phyloP scores from a whole-genome alignment of 2,113 vertebrate genomes.

The Scophthalmus maximus region DNA sequence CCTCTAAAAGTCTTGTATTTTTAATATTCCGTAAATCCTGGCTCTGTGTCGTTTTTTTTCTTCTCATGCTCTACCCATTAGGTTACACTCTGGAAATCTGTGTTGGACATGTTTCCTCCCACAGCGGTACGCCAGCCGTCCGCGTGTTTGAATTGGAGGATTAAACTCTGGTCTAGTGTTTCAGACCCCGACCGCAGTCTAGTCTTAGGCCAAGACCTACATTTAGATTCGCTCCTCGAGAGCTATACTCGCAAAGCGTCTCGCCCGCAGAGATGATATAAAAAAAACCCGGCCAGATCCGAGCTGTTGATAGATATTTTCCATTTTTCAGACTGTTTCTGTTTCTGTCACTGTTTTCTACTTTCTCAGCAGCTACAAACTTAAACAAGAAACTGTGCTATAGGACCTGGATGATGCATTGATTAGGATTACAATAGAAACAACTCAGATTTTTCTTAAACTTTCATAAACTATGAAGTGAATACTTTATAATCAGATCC shows the following conservation, averaged over 20 bases:
- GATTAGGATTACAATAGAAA: too few species aligned
- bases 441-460: too few species aligned
- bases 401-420: not conserved
- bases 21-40: conserved; percentile 14
- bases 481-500: too few species aligned
- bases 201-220: conserved; percentile 54
- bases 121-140: conserved; percentile 15
- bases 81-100: conserved; percentile 32
- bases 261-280: not conserved
- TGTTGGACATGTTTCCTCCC: not conserved
- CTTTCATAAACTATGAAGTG: too few species aligned
- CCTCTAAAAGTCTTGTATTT: conserved; percentile 25
- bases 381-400: not conserved
- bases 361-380: not conserved
- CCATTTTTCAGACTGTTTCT: conserved; percentile 13
- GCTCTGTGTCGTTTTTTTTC: conserved; percentile 38
- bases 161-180: conserved; percentile 51
- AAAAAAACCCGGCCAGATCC: not conserved
- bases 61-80: conserved; percentile 18
- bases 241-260: conserved; percentile 1
- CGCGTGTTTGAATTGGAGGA: conserved; percentile 62
- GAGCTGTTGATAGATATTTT: conserved; percentile 26
- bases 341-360: not conserved
- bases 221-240: conserved; percentile 38
- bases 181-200: conserved; percentile 51